Conservation (phyloP, 1,140 invertebrate species). For the Anastrepha ludens region DNA sequence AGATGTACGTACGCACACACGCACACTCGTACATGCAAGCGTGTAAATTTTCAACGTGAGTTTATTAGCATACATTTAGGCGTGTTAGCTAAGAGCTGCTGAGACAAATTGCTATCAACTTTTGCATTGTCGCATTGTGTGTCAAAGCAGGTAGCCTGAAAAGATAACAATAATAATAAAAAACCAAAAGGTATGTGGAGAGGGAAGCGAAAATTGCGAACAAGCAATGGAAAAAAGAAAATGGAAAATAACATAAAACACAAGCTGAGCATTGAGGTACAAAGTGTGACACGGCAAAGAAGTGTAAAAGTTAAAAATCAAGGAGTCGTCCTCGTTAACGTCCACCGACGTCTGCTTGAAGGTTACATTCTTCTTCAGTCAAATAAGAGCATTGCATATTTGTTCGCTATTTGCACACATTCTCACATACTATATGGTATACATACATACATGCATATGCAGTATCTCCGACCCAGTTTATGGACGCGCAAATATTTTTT, state of each 20-base stretch:
- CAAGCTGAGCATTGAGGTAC: background rate
- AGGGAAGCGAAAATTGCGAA: background rate
- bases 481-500: too few species aligned
- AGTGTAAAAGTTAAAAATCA: too few species aligned
- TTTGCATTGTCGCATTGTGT: background rate
- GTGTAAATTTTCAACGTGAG: background rate
- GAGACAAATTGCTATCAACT: background rate
- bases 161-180: background rate
- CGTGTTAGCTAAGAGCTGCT: background rate
- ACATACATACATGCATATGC: too few species aligned
- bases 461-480: too few species aligned
- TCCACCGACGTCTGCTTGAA: too few species aligned
- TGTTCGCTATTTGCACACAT: too few species aligned
- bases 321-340: too few species aligned
- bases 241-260: background rate
- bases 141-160: background rate
- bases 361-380: too few species aligned
- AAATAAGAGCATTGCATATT: too few species aligned
- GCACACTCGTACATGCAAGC: background rate
- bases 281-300: too few species aligned
- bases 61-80: slow-evolving; percentile 50
- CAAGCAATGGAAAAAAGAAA: background rate
- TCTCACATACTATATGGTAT: too few species aligned
- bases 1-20: background rate
- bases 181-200: background rate